These are phyloP conservation scores for Otocyon megalotis DNA, from an alignment of 2,113 vertebrate species.

Conservation along the genomic window DNA sequence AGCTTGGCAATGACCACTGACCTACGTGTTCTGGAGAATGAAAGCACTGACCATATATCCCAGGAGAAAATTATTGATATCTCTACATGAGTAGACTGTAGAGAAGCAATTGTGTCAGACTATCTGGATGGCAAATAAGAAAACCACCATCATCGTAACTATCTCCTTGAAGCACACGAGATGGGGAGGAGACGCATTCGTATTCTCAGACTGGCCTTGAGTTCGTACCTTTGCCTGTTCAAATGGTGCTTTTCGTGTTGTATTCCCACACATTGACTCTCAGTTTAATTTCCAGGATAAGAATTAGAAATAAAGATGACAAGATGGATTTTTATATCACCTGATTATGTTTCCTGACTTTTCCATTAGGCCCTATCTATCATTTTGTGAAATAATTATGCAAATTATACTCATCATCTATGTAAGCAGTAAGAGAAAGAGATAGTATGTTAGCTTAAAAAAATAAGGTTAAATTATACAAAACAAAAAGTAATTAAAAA, in stretches of 20 bases:
- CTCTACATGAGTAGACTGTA: accelerated
- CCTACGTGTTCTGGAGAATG: neutral
- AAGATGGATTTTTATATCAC: neutral
- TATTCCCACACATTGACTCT: neutral
- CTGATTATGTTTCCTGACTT: neutral
- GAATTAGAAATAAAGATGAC: neutral
- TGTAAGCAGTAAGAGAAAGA: neutral
- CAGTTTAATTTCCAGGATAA: constrained; percentile 30
- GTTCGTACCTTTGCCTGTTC: neutral
- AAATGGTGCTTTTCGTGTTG: neutral
- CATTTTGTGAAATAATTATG: neutral
- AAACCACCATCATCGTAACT: neutral
- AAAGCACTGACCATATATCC: neutral
- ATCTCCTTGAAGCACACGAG: neutral
- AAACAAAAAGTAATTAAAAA: constrained; percentile 10
- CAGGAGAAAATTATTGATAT: neutral
- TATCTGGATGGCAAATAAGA: neutral
- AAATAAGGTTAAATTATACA: constrained; percentile 50
- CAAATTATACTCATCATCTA: neutral
- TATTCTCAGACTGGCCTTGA: neutral
- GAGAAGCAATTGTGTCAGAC: neutral
- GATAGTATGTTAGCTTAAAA: neutral
- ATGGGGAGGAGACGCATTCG: neutral
- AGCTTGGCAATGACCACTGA: neutral
- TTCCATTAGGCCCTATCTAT: neutral